Evolutionary conservation across 2,797 vertebrate genomes (phyloP), one percentile per base, ranked within the genome.

Genomic region (Meriones psammophilus): DNA sequence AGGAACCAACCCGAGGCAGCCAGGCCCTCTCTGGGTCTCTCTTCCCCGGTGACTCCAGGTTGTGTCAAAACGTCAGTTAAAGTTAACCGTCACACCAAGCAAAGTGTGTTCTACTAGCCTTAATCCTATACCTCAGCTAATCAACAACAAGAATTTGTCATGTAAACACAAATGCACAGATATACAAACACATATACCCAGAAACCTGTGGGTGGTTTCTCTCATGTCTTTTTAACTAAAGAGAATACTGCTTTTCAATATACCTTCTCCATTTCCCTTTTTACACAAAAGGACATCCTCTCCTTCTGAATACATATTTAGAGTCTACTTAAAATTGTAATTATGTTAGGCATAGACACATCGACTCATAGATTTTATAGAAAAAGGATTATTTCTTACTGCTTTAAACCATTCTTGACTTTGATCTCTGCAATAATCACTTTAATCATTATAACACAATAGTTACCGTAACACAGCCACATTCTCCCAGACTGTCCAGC

Each of bases 401-500:
- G 9, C 42, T 97, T 90, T 94, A 76, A 69, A 93, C 60, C 68
- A 77, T 94, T 39, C 81, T 91, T 91, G 84, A 83, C 46, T 91
- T 76, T 66, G 0, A 28, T 76, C 93, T 91, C 64, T 77, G 17
- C 50, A 50, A 26, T 46, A 64, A 39, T 90, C 6, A 58, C 13
- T 76, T 56, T 56, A 74, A 86, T 58, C 33, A 90, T 94, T 46
- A 66, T 30, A 69, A 68, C 54, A 87, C 30, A 33, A 36, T 17
- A 56, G n/a, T 33, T 74, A 91, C 12, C 73, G 56, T 71, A 73
- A 46, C n/a, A 15, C 14, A 33, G 54, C 4, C 24, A 64, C 1
- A 12, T 12, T 3, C 81, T 22, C 7, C 9, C 12, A 87, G 56
- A 36, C 68, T 71, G 68, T 68, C 2, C 15, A 81, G 50, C 5